Base-by-base conservation (phyloP, 2,888 invertebrate genomes). In the Alcis repandata region DNA sequence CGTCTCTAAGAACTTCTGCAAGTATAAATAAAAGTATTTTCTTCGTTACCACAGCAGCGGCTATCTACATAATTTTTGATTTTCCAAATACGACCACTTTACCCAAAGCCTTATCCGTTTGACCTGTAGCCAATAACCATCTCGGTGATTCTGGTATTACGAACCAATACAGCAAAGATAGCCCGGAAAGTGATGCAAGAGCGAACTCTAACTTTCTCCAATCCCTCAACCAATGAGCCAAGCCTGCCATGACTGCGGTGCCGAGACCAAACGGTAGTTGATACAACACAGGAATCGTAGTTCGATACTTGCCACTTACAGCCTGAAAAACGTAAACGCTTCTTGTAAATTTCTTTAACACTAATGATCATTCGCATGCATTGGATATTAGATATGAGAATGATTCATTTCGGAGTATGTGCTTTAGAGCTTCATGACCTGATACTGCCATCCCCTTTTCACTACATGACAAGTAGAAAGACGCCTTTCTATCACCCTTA, bases 241-340 rank as follows among this genome's bases (percentile, higher is more conserved):
- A 74, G 2, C 83, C 83, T 1, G 95, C 94, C 94, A 95, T 94
- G 15, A 94, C 74, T 4, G 94, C 87, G 70, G 93, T 94, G 0
- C 95, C 95, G 49, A 95, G 78, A 17, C 95, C 95, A 80, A 95
- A 95, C 2, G 95, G 95, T 52, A 95, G 84, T 82, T 95, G 95
- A 73, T 95, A 95, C n/a, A 95, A 69, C 43, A 95, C 94, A 11
- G 95, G 95, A 58, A 95, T 89, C 57, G 93, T 89, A 4, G 94
- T 94, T 38, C 95, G 88, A 93, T 94, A 95, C 82, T 93, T 93
- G 41, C 95, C 95, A 59, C 95, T 94, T 27, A 95, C 95, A 27
- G 94, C 80, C 93, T 93, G 68, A 63, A 83, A 80, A 7, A 10
- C 11, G n/a, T 6, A 6, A 2, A n/a, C 13, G 6, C 6, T 13